Percentiles rank a stretch among this genome's conserved stretches.
Evolutionary conservation across 2,888 invertebrate genomes (phyloP).

Genomic region (Heliconius aoede): DNA sequence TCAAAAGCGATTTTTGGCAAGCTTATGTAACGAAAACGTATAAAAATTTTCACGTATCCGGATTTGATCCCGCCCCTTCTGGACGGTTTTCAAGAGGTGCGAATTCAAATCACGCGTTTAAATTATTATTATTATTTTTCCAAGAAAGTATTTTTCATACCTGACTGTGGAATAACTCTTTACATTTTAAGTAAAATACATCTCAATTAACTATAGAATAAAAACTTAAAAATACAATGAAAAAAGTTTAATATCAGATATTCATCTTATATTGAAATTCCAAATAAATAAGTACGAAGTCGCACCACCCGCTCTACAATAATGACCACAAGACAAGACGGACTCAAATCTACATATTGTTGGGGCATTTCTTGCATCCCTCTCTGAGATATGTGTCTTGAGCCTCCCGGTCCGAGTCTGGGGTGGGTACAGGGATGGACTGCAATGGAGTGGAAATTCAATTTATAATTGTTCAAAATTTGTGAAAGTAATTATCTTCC

Average conservation of each 20-base stretch:
- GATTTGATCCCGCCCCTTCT: no score
- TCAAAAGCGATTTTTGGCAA: no score
- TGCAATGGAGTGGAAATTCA: slow-evolving; percentile 41
- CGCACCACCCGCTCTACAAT: slow-evolving; percentile 54
- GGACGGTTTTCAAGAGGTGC: no score
- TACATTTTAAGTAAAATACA: no score
- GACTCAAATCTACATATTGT: slow-evolving; percentile 83
- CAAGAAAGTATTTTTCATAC: no score
- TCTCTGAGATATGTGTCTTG: slow-evolving; percentile 83
- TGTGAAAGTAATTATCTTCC: neutral
- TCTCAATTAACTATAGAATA: no score
- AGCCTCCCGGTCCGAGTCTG: slow-evolving; percentile 72
- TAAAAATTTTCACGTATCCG: no score
- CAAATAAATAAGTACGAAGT: slow-evolving; percentile 61
- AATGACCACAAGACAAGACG: slow-evolving; percentile 66
- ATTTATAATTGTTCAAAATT: neutral
- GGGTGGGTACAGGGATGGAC: slow-evolving; percentile 72
- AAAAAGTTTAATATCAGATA: neutral
- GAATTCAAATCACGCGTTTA: no score
- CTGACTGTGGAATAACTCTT: no score
- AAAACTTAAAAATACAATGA: no score
- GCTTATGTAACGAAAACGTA: no score
- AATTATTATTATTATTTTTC: no score
- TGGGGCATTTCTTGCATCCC: slow-evolving; percentile 84
- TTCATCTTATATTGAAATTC: neutral